Percentiles rank a stretch among this genome's conserved stretches.
Conservation (phyloP, 2,888 invertebrate genomes). For the Tortricodes alternella region DNA sequence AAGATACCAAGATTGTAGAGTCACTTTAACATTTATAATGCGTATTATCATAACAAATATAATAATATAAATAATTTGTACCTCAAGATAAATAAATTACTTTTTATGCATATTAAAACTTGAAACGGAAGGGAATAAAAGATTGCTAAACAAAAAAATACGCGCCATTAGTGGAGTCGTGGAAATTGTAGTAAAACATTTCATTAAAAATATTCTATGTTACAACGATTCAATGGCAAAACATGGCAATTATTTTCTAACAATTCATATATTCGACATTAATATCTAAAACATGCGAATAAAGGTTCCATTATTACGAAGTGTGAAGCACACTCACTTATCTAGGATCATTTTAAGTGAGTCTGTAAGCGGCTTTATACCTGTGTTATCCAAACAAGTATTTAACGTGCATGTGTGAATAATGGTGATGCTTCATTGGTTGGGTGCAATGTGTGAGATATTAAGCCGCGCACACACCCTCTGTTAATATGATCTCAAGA, state of each 20-base stretch:
- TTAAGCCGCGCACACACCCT: constrained; percentile 46
- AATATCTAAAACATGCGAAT: constrained; percentile 25
- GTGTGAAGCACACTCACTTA: constrained; percentile 19
- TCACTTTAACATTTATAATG: constrained; percentile 16
- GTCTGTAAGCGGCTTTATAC: constrained; percentile 14
- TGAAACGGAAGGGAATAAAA: too few relatives aligned
- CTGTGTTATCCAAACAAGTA: not conserved
- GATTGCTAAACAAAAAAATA: too few relatives aligned
- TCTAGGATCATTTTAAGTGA: constrained; percentile 6
- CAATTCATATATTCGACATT: constrained; percentile 16
- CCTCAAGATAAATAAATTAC: too few relatives aligned
- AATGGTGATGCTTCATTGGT: not conserved
- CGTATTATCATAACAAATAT: not conserved
- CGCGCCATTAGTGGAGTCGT: too few relatives aligned
- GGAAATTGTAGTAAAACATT: constrained; percentile 4
- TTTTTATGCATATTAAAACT: too few relatives aligned
- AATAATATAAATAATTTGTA: too few relatives aligned
- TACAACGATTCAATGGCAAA: constrained; percentile 24
- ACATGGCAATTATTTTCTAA: constrained; percentile 23
- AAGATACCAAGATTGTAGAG: constrained; percentile 26
- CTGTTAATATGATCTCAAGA: constrained; percentile 52
- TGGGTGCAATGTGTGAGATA: not conserved
- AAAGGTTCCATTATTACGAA: constrained; percentile 22
- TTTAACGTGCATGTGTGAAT: not conserved
- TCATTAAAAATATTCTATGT: constrained; percentile 17